These are phyloP conservation scores for Cryptomyrus ogoouensis DNA, from an alignment of 2,113 vertebrate genomes.

Conservation along the genomic window DNA sequence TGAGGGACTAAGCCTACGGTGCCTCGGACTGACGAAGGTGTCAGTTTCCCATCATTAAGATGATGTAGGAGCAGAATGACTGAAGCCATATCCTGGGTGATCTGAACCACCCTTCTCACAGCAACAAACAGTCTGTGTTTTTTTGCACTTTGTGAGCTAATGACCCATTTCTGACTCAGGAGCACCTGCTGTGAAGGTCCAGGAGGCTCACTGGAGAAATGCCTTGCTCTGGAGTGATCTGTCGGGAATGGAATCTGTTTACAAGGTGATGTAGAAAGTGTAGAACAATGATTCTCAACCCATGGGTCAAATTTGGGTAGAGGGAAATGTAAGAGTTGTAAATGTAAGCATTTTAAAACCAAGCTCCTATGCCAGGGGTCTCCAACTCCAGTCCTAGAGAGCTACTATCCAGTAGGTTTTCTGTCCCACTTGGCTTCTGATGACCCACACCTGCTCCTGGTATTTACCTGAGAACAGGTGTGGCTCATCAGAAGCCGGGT, in stretches of 20 bases:
- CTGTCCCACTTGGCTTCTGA: too few species aligned
- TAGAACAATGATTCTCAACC: too few species aligned
- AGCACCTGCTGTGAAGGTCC: not conserved
- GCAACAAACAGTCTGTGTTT: not conserved
- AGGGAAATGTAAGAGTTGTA: too few species aligned
- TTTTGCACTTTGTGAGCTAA: not conserved
- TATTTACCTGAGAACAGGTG: too few species aligned
- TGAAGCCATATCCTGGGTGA: not conserved
- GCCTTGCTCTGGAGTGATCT: not conserved
- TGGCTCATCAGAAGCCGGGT: too few species aligned
- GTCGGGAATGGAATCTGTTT: not conserved
- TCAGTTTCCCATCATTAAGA: not conserved
- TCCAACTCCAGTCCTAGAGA: too few species aligned
- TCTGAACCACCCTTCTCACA: not conserved
- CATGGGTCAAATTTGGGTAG: too few species aligned
- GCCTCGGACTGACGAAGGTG: too few species aligned
- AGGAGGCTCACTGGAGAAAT: not conserved
- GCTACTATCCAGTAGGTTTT: too few species aligned
- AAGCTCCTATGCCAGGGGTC: too few species aligned
- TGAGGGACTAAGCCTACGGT: not conserved
- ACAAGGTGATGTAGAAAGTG: not conserved
- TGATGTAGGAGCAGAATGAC: not conserved
- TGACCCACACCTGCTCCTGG: too few species aligned
- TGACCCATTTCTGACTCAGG: not conserved
- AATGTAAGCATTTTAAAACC: too few species aligned